A percentile compares a stretch with the other conserved stretches of the same genome.
These are phyloP conservation scores for Arrhopalites spinosus DNA, from an alignment of 2,888 invertebrate genomes.

Conservation along the genomic window DNA sequence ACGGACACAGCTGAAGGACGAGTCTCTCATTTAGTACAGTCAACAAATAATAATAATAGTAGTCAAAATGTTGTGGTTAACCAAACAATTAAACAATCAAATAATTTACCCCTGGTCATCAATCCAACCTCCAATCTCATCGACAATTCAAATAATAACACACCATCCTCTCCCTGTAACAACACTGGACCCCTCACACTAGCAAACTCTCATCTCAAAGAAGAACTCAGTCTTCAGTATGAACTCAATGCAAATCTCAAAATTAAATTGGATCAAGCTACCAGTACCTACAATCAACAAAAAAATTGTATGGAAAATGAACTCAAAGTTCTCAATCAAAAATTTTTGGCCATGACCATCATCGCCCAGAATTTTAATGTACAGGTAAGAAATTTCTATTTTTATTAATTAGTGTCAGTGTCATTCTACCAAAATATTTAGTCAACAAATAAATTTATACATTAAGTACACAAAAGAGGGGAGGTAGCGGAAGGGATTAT, in stretches of 20 bases:
- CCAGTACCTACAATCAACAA: slow-evolving; percentile 34
- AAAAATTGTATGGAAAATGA: slow-evolving; percentile 38
- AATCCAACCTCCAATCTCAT: slow-evolving; percentile 10
- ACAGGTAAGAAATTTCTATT: not conserved
- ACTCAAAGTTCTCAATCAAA: slow-evolving; percentile 36
- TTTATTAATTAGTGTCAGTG: too few species aligned
- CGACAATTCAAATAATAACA: slow-evolving; percentile 19
- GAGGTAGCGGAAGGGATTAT: too few species aligned
- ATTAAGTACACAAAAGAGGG: too few species aligned
- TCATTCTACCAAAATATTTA: too few species aligned
- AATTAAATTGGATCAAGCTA: slow-evolving; percentile 39
- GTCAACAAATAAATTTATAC: too few species aligned
- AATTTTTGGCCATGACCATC: slow-evolving; percentile 36
- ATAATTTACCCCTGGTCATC: slow-evolving; percentile 20
- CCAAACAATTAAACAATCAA: slow-evolving; percentile 10
- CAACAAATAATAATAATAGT: not conserved
- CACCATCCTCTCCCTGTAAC: slow-evolving; percentile 14
- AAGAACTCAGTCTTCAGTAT: slow-evolving; percentile 41
- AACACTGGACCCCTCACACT: slow-evolving; percentile 37
- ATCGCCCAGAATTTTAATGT: slow-evolving; percentile 41
- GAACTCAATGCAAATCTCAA: slow-evolving; percentile 44
- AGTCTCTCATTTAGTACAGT: not conserved
- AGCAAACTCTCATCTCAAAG: slow-evolving; percentile 44
- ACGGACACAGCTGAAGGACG: slow-evolving; percentile 15
- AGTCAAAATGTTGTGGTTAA: slow-evolving; percentile 9